Percentiles rank a stretch among this genome's conserved stretches.
Evolutionary conservation across 1,140 invertebrate genomes (phyloP).

Genomic region (Eumeta japonica): DNA sequence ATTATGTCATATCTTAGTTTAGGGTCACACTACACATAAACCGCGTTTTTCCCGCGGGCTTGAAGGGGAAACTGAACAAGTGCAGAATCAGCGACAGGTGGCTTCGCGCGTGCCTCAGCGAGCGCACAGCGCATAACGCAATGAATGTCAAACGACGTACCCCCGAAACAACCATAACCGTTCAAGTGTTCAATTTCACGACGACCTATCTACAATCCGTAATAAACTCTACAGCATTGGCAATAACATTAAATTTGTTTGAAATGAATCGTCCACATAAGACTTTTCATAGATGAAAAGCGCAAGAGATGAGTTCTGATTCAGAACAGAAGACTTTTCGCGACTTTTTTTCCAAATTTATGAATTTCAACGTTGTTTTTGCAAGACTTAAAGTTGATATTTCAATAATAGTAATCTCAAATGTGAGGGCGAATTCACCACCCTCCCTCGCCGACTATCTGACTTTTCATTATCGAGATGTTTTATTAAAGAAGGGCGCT

Average conservation of each 20-base stretch:
- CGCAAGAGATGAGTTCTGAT: constrained; percentile 49
- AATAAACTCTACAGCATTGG: constrained; percentile 8
- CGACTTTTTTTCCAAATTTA: constrained; percentile 38
- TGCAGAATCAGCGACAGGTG: constrained; percentile 49
- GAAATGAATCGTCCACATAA: constrained; percentile 14
- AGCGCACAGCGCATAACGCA: constrained; percentile 49
- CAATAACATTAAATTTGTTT: too few species aligned
- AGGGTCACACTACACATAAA: too few species aligned
- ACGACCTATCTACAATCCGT: constrained; percentile 8
- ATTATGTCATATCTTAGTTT: too few species aligned
- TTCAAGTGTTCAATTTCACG: neutral
- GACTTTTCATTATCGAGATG: constrained; percentile 59
- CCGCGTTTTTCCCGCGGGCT: too few species aligned
- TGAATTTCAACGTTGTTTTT: constrained; percentile 22
- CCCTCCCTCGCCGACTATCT: constrained; percentile 50
- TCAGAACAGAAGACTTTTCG: constrained; percentile 56
- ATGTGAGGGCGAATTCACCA: constrained; percentile 43
- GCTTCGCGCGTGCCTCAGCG: constrained; percentile 45
- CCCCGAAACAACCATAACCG: neutral
- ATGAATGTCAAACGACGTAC: constrained; percentile 50
- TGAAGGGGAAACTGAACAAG: constrained; percentile 18
- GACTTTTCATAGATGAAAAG: constrained; percentile 12
- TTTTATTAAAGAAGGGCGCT: constrained; percentile 51
- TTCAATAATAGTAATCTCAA: constrained; percentile 15
- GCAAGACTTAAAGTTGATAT: constrained; percentile 25